Base-by-base conservation (phyloP, 2,113 vertebrate species). In the Microtus ochrogaster region DNA sequence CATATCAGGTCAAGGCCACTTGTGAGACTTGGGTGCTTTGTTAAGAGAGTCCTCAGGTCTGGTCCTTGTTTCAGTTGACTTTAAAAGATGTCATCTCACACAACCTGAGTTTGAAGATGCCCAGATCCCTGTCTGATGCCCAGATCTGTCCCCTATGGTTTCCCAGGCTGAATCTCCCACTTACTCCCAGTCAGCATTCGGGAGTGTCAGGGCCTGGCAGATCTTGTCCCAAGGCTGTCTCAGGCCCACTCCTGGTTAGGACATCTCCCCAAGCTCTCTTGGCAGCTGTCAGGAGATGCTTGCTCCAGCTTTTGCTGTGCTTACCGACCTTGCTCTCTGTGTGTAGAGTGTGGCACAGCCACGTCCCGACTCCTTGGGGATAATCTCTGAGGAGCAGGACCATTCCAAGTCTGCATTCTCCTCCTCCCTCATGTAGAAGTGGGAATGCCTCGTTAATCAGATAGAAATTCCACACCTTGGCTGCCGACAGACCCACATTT, bases 401-500 rank as follows among this genome's bases (percentile, higher is more conserved):
- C 41, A 8, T 12, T 26, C 1, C 3, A 49, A 82, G 39, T 41
- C 52, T 61, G 22, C 33, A 12, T 73, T 33, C 30, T 63, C 63
- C 36, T 47, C 36, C 36, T 63, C 7, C 63, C 49, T 52, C 79
- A 41, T 72, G 33, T 8, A 82, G 61, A 85, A 28, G 84, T 30
- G 12, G 90, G 65, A 65, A 68, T 70, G 63, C 41, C 22, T 2
- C 1, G 2, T 86, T 28, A 61, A 16, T 66, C 44, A 61, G 21
- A 2, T 14, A n/a, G 72, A 70, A 66, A 55, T n/a, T 61, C 24
- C 73, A 41, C 49, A 13, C 0, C 28, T n/a, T 36, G 39, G 17
- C 30, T 30, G 11, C 3, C 2, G 8, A 19, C n/a, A 11, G 33
- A 49, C 24, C 5, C 17, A 0, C 0, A 3, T 30, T 78, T 55